These are phyloP conservation scores for Pseudocheirus occidentalis DNA, from an alignment of 2,797 vertebrate species.

Conservation along the genomic window DNA sequence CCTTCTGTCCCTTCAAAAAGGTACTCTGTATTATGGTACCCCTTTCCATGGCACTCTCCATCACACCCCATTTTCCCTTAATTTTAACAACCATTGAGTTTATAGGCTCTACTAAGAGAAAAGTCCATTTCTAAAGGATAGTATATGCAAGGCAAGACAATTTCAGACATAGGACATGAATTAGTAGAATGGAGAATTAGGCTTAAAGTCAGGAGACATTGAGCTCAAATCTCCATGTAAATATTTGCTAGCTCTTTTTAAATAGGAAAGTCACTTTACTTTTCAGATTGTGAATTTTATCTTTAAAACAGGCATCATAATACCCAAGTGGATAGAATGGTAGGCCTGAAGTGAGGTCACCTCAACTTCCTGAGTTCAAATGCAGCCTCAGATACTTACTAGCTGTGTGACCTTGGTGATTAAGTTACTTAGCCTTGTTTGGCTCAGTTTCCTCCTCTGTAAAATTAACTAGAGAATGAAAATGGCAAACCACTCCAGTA, in stretches of 20 bases:
- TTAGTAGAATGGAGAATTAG: neutral
- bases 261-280: neutral
- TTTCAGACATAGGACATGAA: neutral
- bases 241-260: neutral
- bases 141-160: neutral
- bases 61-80: neutral
- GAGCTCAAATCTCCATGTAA: neutral
- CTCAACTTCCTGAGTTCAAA: neutral
- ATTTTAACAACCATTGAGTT: neutral
- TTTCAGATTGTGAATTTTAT: neutral
- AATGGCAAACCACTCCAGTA: neutral
- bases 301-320: neutral
- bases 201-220: neutral
- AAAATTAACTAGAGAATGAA: neutral
- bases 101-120: slow-evolving; percentile 1
- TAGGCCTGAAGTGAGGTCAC: neutral
- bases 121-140: neutral
- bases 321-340: neutral
- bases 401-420: too few species aligned
- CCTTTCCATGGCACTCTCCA: neutral
- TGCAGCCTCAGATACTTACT: neutral
- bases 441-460: neutral
- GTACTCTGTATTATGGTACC: neutral
- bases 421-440: neutral
- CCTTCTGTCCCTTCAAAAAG: neutral